These are phyloP conservation scores for Brachionus sp. DNA, from an alignment of 1,140 invertebrate genomes.

Conservation along the genomic window DNA sequence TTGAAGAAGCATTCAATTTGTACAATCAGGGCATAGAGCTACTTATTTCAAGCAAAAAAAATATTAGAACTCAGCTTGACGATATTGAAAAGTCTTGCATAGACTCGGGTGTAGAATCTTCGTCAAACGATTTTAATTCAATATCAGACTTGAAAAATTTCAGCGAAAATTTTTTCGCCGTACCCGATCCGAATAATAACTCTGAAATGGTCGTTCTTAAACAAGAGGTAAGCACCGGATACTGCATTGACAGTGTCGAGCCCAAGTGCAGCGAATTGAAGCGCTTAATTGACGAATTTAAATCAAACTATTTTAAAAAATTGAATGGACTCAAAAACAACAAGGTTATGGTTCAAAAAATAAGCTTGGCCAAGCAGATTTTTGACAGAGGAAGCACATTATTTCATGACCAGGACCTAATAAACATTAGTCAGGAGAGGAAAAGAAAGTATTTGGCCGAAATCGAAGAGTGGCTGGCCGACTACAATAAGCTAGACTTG, in stretches of 20 bases:
- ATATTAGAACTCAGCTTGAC: slow-evolving; percentile 6
- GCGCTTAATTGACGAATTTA: slow-evolving; percentile 34
- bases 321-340: slow-evolving; percentile 2
- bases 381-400: not conserved
- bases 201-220: slow-evolving; percentile 6
- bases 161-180: not conserved
- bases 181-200: not conserved
- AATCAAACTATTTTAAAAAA: slow-evolving; percentile 20
- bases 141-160: slow-evolving; percentile 16
- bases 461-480: slow-evolving; percentile 16
- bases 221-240: not conserved
- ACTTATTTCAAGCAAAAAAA: slow-evolving; percentile 30
- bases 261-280: slow-evolving; percentile 38
- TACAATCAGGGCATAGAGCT: slow-evolving; percentile 38
- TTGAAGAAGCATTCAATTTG: slow-evolving; percentile 43
- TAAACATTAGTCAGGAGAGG: slow-evolving; percentile 8
- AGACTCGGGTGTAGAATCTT: slow-evolving; percentile 31
- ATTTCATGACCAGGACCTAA: slow-evolving; percentile 18
- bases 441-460: slow-evolving; percentile 1
- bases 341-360: not conserved
- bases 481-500: slow-evolving; percentile 8
- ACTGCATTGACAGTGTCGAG: slow-evolving; percentile 37
- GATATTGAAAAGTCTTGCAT: slow-evolving; percentile 7
- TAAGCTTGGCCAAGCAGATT: not conserved
- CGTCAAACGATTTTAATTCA: slow-evolving; percentile 21